Evolutionary conservation across 2,797 vertebrate genomes (phyloP), one percentile per base, ranked within the genome.

Genomic region (Philypnodon macrostomus): DNA sequence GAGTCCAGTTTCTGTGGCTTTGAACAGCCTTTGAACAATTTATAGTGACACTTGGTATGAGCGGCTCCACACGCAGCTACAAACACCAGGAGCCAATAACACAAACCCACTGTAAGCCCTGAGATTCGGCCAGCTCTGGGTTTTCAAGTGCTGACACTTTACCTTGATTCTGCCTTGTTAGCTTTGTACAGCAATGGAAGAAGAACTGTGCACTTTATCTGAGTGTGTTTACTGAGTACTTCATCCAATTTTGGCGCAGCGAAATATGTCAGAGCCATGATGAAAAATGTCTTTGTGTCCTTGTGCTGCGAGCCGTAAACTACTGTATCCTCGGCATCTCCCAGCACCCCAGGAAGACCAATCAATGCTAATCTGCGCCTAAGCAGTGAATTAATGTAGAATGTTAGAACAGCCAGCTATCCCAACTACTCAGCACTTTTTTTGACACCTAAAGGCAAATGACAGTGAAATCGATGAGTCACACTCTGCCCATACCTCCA

Each of bases 381-480:
- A 54, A 73, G 71, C 74, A 60, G 58, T 72, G 74, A 87, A 81
- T 87, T 78, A 75, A 86, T 87, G 71, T 59, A 47, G 29, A 73
- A 65, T 53, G 58, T 74, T 72, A 51, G 44, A 77, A 49, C 56
- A 52, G 65, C 73, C 55, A 30, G 36, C 63, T 16, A 26, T 33
- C 63, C 54, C 33, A 76, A 50, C 62, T n/a, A 42, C 75, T 87
- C 80, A 85, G 80, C 79, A 71, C 70, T 88, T 88, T 80, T 66
- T 66, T 60, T 83, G 60, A 57, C 70, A 81, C 80, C 77, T 67
- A 46, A 72, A 83, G 84, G 75, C 71, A 79, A 85, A 87, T 87
- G 73, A 78, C 59, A 52, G 78, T 77, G 70, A 78, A 89, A 87
- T 90, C 85, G 58, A 63, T 86, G 79, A 47, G 70, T 73, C 48